Evolutionary conservation across 2,888 invertebrate genomes (phyloP).

Genomic region (Aphodius sticticus): DNA sequence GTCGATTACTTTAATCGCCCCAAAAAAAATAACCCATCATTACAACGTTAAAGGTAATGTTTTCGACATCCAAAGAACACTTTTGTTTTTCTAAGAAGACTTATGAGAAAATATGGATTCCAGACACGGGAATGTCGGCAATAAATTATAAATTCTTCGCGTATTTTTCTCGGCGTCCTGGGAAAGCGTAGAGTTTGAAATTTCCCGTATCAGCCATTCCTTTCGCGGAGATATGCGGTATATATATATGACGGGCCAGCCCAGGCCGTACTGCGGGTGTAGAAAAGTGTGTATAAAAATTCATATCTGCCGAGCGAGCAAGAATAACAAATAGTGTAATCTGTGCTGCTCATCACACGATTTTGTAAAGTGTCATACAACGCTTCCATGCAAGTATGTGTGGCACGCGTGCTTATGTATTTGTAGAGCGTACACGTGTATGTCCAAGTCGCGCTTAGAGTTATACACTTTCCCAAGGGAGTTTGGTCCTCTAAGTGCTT

Average conservation of each 20-base stretch:
- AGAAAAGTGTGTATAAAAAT: constrained; percentile 6
- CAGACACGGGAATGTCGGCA: constrained; percentile 8
- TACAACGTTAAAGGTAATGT: no score
- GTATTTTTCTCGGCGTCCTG: constrained; percentile 11
- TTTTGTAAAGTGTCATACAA: neutral
- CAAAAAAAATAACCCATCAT: no score
- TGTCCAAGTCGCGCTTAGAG: no score
- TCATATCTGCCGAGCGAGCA: constrained; percentile 8
- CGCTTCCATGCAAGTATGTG: no score
- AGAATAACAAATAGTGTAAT: constrained; percentile 19
- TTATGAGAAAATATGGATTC: constrained; percentile 19
- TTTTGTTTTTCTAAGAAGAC: constrained; percentile 5
- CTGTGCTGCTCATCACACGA: constrained; percentile 1
- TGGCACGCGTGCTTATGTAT: no score
- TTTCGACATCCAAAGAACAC: neutral
- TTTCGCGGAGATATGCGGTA: neutral
- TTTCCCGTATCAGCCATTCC: constrained; percentile 14
- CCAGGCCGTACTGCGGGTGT: no score
- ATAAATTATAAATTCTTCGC: constrained; percentile 20
- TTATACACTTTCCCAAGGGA: no score
- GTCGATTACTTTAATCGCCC: no score
- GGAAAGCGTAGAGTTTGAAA: constrained; percentile 16
- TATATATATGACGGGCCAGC: neutral
- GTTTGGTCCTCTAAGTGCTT: no score
- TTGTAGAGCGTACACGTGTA: no score